A percentile compares a stretch with the other conserved stretches of the same genome.
phyloP scores from a whole-genome alignment of 2,888 invertebrate species.

The Ornithoptera priamus region DNA sequence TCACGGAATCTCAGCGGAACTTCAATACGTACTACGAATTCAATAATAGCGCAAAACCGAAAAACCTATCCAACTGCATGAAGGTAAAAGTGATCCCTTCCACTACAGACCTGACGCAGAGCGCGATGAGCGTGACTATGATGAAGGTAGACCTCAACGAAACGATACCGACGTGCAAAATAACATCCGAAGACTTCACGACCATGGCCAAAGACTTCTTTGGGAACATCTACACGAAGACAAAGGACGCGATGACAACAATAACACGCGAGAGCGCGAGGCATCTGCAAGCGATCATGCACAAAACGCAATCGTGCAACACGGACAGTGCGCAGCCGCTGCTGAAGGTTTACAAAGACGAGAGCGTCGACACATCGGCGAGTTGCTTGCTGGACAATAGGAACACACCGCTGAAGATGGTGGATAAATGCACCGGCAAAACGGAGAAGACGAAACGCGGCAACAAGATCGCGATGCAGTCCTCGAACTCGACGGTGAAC shows the following conservation, averaged over 20 bases:
- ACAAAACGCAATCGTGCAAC: constrained; percentile 33
- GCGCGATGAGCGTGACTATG: constrained; percentile 12
- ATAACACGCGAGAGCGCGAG: constrained; percentile 45
- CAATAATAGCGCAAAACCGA: constrained; percentile 6
- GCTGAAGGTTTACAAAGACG: constrained; percentile 27
- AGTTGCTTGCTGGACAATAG: constrained; percentile 17
- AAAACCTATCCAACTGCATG: constrained; percentile 13
- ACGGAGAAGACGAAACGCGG: background rate
- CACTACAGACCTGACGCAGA: constrained; percentile 2
- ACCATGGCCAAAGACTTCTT: constrained; percentile 47
- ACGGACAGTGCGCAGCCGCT: constrained; percentile 29
- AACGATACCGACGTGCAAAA: constrained; percentile 13
- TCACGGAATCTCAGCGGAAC: constrained; percentile 20
- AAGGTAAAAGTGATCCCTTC: constrained; percentile 26
- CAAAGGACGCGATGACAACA: constrained; percentile 48
- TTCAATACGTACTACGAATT: constrained; percentile 23
- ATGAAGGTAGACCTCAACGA: constrained; percentile 19
- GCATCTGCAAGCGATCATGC: constrained; percentile 38
- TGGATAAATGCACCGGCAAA: background rate
- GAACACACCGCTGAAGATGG: background rate
- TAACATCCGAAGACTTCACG: constrained; percentile 20
- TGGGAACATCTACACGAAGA: constrained; percentile 44
- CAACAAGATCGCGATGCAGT: background rate
- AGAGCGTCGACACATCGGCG: constrained; percentile 30
- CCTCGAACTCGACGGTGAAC: background rate